Conservation (phyloP, 23 tunicate species). For the Trididemnum miniatum region DNA sequence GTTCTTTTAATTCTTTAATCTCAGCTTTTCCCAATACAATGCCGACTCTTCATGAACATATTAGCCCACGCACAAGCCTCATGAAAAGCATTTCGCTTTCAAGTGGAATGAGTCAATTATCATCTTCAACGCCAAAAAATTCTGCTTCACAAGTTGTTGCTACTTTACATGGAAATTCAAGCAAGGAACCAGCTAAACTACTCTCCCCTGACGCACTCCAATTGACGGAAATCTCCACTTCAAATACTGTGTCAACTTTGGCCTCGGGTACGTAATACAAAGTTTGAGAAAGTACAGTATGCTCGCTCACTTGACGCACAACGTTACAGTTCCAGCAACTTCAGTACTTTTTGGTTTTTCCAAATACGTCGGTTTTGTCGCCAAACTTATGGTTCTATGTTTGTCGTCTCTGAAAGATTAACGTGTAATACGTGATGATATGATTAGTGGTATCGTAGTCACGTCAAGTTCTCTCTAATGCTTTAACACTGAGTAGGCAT, state of each 20-base stretch:
- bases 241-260: not conserved
- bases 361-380: no score
- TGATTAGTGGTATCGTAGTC: no score
- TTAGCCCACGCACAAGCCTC: not conserved
- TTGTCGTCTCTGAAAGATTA: no score
- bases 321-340: no score
- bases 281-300: no score
- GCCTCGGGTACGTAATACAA: no score
- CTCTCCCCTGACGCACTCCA: conserved; percentile 46
- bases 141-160: conserved; percentile 13
- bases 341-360: no score
- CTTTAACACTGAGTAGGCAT: no score
- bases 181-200: not conserved
- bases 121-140: not conserved
- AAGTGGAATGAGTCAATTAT: conserved; percentile 18
- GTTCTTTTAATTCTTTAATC: not conserved
- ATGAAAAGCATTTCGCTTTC: conserved; percentile 50
- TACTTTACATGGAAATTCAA: conserved; percentile 32
- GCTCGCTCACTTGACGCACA: no score
- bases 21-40: not conserved
- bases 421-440: no score
- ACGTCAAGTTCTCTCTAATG: no score
- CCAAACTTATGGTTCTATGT: no score
- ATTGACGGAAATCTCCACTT: not conserved
- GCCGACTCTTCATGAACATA: conserved; percentile 26